A percentile compares a stretch with the other conserved stretches of the same genome.
These are phyloP conservation scores for Cataglyphis albicans DNA, from an alignment of 2,888 invertebrate genomes.

Conservation along the genomic window DNA sequence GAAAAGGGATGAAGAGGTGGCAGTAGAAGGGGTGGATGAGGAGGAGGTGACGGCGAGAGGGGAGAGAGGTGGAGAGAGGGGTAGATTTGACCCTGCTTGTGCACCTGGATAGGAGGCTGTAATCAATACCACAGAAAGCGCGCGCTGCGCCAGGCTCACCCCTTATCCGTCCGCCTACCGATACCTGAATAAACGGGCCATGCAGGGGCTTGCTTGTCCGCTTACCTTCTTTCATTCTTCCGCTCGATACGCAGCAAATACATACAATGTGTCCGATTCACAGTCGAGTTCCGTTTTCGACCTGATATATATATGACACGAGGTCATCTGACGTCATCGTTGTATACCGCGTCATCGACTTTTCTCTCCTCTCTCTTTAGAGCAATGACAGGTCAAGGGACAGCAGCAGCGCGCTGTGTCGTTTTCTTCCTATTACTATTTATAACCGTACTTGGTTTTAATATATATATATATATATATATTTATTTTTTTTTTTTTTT, in stretches of 20 bases:
- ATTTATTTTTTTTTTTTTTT: too few species aligned
- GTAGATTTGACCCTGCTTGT: slow-evolving; percentile 83
- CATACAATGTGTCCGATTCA: not conserved
- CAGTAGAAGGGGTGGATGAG: slow-evolving; percentile 56
- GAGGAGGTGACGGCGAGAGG: slow-evolving; percentile 63
- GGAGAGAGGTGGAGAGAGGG: slow-evolving; percentile 70
- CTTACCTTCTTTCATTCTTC: slow-evolving; percentile 32
- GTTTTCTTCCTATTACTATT: slow-evolving; percentile 14
- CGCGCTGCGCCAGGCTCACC: slow-evolving; percentile 79
- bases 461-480: not conserved
- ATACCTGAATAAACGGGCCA: slow-evolving; percentile 73
- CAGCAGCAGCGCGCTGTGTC: not conserved
- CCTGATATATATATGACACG: not conserved
- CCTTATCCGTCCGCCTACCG: slow-evolving; percentile 72
- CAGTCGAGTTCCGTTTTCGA: slow-evolving; percentile 12
- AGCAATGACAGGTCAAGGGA: not conserved
- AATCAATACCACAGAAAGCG: slow-evolving; percentile 84
- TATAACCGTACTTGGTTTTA: not conserved
- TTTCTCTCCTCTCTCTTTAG: not conserved
- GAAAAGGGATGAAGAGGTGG: slow-evolving; percentile 48
- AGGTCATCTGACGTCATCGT: not conserved
- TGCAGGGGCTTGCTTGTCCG: slow-evolving; percentile 23
- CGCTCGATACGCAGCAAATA: not conserved
- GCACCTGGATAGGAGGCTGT: slow-evolving; percentile 85
- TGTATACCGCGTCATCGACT: not conserved